Evolutionary conservation across 2,797 vertebrate genomes (phyloP).

Genomic region (Trematomus bernacchii): DNA sequence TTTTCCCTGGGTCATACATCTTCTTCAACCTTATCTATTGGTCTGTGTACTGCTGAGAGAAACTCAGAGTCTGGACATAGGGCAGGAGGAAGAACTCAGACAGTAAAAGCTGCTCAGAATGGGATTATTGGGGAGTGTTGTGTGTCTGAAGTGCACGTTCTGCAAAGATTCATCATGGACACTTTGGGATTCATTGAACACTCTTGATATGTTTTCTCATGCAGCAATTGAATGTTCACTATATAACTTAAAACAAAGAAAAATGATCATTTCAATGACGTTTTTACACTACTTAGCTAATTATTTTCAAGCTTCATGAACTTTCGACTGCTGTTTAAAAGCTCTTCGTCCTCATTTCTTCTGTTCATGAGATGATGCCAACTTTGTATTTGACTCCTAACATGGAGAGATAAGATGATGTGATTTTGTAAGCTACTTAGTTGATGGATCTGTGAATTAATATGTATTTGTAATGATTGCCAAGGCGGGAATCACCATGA

Average conservation of each 20-base stretch:
- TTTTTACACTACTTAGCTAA: constrained; percentile 30
- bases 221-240: constrained; percentile 69
- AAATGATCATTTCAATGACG: constrained; percentile 3
- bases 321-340: constrained; percentile 5
- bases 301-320: constrained; percentile 22
- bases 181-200: constrained; percentile 1
- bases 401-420: too few species aligned
- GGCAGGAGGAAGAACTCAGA: neutral
- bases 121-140: neutral
- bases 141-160: neutral
- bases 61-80: neutral
- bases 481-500: constrained; percentile 1
- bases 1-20: constrained; percentile 97
- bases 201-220: constrained; percentile 21
- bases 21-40: constrained; percentile 99
- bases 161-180: constrained; percentile 2
- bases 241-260: constrained; percentile 21
- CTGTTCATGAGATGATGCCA: constrained; percentile 1
- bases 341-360: constrained; percentile 28
- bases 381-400: too few species aligned
- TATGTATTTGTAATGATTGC: constrained; percentile 19
- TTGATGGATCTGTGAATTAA: constrained; percentile 19
- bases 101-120: constrained; percentile 19
- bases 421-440: neutral
- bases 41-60: constrained; percentile 92